Evolutionary conservation across 1,140 invertebrate species (phyloP).

Genomic region (Leguminivora glycinivorella): DNA sequence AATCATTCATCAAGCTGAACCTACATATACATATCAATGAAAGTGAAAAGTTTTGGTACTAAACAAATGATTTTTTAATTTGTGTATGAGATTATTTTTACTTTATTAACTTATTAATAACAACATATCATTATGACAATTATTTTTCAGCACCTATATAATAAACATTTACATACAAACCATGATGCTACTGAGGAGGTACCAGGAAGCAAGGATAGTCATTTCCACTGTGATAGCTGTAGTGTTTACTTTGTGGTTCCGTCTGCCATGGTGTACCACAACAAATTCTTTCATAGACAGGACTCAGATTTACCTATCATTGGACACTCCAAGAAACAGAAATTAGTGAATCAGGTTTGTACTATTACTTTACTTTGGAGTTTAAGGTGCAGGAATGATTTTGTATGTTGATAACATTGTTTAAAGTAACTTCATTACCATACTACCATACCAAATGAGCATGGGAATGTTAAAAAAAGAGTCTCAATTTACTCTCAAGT

Average conservation of each 20-base stretch:
- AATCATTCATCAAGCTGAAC: no score
- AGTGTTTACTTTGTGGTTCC: conserved; percentile 80
- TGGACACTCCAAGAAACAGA: conserved; percentile 68
- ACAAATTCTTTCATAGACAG: conserved; percentile 82
- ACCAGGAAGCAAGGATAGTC: conserved; percentile 45
- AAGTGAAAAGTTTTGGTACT: no score
- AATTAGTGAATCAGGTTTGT: conserved; percentile 57
- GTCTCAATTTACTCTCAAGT: no score
- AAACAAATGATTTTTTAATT: no score
- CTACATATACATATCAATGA: no score
- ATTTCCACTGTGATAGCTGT: conserved; percentile 81
- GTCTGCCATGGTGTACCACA: conserved; percentile 83
- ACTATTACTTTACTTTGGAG: not conserved
- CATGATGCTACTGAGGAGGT: conserved; percentile 57
- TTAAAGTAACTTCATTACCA: no score
- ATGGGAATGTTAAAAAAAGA: no score
- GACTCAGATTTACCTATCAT: conserved; percentile 59
- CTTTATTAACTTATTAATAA: not conserved
- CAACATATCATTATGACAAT: not conserved
- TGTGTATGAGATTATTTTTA: no score
- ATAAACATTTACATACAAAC: conserved; percentile 80
- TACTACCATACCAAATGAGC: no score
- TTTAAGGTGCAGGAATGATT: no score
- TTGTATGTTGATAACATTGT: no score
- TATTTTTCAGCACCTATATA: conserved; percentile 80